Percentiles rank a stretch among this genome's conserved stretches.
These are phyloP conservation scores for Polyodon spathula DNA, from an alignment of 2,113 vertebrate genomes.

Conservation along the genomic window DNA sequence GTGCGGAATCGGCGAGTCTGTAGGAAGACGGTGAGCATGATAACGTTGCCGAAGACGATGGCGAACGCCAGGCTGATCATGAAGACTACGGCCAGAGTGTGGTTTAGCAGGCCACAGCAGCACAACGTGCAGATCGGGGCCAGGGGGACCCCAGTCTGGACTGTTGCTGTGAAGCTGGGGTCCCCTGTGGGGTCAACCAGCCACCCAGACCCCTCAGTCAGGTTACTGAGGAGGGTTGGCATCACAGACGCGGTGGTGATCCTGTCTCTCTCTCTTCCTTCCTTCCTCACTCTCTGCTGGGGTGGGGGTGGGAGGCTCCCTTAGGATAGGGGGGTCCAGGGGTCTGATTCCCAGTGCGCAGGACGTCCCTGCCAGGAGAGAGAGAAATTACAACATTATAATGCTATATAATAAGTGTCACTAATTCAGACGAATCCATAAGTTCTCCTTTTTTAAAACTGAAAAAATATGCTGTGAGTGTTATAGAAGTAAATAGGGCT, in stretches of 20 bases:
- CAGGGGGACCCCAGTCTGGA: slow-evolving; percentile 19
- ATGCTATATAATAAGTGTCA: too few species aligned
- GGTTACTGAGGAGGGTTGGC: slow-evolving; percentile 36
- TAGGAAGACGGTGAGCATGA: slow-evolving; percentile 64
- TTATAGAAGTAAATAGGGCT: too few species aligned
- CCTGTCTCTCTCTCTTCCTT: too few species aligned
- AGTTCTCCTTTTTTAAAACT: too few species aligned
- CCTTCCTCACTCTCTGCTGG: neutral
- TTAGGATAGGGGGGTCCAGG: slow-evolving; percentile 19
- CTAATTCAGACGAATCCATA: too few species aligned
- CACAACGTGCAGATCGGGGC: slow-evolving; percentile 49
- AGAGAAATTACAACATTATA: too few species aligned
- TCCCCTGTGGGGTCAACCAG: slow-evolving; percentile 26
- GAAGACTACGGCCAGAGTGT: slow-evolving; percentile 48
- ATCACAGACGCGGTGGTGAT: slow-evolving; percentile 19
- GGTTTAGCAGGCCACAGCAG: slow-evolving; percentile 55
- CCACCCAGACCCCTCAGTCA: slow-evolving; percentile 23
- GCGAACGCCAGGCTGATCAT: slow-evolving; percentile 62
- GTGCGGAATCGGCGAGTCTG: slow-evolving; percentile 57
- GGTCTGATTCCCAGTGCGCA: slow-evolving; percentile 23
- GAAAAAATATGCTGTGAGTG: too few species aligned
- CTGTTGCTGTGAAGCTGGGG: slow-evolving; percentile 36
- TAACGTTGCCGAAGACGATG: slow-evolving; percentile 60
- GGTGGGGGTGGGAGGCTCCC: neutral
- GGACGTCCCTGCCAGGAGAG: slow-evolving; percentile 19